phyloP scores from a whole-genome alignment of 2,888 invertebrate genomes.

The Lasius platythorax region DNA sequence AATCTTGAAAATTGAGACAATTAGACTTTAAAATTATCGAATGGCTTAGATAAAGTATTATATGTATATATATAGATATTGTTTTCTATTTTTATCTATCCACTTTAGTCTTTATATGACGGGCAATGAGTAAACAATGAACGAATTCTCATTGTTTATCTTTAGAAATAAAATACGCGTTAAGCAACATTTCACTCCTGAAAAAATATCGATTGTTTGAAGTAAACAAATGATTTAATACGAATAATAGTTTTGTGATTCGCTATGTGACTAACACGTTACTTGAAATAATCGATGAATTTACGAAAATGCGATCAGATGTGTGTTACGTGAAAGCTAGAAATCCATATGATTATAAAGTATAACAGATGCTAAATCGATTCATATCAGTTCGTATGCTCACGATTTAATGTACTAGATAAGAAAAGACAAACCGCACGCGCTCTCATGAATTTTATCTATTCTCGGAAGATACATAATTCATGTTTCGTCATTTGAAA shows the following conservation, averaged over 20 bases:
- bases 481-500: background rate
- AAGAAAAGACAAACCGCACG: background rate
- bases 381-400: background rate
- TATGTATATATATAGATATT: background rate
- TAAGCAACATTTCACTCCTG: background rate
- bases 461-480: constrained; percentile 23
- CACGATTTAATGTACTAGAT: background rate
- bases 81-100: background rate
- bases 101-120: background rate
- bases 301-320: background rate
- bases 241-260: background rate
- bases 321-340: background rate
- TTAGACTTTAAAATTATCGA: background rate
- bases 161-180: background rate
- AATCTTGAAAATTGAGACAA: background rate
- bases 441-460: constrained; percentile 35
- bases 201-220: background rate
- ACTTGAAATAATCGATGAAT: background rate
- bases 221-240: background rate
- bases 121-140: background rate
- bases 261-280: background rate
- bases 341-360: background rate
- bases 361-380: constrained; percentile 21
- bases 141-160: constrained; percentile 3
- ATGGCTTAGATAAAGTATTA: background rate